phyloP scores from a whole-genome alignment of 1,140 invertebrate genomes.

The Acromyrmex echinatior region DNA sequence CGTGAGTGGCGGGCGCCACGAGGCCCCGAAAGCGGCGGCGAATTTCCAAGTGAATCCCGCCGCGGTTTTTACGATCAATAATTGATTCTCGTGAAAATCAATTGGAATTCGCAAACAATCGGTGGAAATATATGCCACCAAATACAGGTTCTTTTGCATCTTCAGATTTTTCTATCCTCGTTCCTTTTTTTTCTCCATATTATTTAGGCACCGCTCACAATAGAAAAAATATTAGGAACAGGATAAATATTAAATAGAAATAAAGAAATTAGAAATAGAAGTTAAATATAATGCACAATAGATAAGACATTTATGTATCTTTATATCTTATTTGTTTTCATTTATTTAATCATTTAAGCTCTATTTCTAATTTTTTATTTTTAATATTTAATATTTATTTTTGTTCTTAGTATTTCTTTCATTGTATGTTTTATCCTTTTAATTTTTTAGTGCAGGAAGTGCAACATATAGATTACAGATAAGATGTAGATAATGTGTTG shows the following conservation, averaged over 20 bases:
- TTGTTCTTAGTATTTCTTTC: background rate
- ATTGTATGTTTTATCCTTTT: too few relatives aligned
- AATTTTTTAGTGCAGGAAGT: background rate
- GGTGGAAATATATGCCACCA: background rate
- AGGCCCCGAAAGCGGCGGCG: background rate
- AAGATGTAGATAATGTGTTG: background rate
- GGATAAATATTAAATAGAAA: too few relatives aligned
- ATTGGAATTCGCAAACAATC: background rate
- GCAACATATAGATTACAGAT: background rate
- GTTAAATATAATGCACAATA: too few relatives aligned
- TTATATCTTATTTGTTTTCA: too few relatives aligned
- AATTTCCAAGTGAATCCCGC: slow-evolving; percentile 10
- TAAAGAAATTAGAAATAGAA: too few relatives aligned
- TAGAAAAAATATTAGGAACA: too few relatives aligned
- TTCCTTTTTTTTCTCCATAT: too few relatives aligned
- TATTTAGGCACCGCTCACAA: too few relatives aligned
- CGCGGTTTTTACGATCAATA: slow-evolving; percentile 16
- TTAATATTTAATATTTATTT: background rate
- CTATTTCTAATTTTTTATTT: background rate
- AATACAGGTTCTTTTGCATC: background rate
- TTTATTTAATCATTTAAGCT: too few relatives aligned
- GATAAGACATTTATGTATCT: too few relatives aligned
- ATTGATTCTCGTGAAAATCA: background rate
- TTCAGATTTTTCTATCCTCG: background rate
- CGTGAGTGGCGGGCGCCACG: background rate